Base-by-base conservation (phyloP, 2,888 invertebrate species). In the Ennomos fuscantarius region DNA sequence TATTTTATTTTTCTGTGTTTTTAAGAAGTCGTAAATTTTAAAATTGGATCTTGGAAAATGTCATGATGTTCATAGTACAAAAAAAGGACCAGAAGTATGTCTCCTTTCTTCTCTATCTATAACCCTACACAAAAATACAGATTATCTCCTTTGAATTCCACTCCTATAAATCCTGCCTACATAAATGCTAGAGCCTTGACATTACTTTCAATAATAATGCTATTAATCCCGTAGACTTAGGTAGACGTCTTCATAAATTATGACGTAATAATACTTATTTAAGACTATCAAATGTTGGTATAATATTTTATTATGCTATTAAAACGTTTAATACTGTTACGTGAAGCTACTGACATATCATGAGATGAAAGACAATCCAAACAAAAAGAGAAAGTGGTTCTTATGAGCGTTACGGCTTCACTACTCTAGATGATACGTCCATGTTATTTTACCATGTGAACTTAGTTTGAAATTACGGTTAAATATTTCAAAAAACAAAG, bases 371-470 rank as follows among this genome's bases (percentile, higher is more conserved):
- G 45, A 63, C 47, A 54, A 24, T 52, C 47, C 53, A 36, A 47
- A 60, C 46, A 60, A 63, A 63, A 68, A 65, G 63, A 63, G 67
- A 82, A 82, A 82, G 81, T 78, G 59, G 69, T 64, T 60, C 72
- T 78, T 72, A 72, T 69, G 74, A 77, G 62, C 70, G 69, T 72
- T 69, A 72, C 71, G 52, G 54, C 37, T 54, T 15, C 48, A 48
- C 39, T 34, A 60, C 41, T n/a, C n/a, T n/a, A n/a, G n/a, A n/a
- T n/a, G n/a, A n/a, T n/a, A n/a, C n/a, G n/a, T n/a, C n/a, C n/a
- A n/a, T n/a, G n/a, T n/a, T 33, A 46, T 39, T 49, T 33, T 61
- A 52, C 13, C 13, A 50, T 56, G 46, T 11, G 40, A 58, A 24
- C 24, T 24, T 24, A 0, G 24, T 44, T 59, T 59, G 48, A 55